These are phyloP conservation scores for Ammospiza caudacuta DNA, from an alignment of 2,113 vertebrate species.

Conservation along the genomic window DNA sequence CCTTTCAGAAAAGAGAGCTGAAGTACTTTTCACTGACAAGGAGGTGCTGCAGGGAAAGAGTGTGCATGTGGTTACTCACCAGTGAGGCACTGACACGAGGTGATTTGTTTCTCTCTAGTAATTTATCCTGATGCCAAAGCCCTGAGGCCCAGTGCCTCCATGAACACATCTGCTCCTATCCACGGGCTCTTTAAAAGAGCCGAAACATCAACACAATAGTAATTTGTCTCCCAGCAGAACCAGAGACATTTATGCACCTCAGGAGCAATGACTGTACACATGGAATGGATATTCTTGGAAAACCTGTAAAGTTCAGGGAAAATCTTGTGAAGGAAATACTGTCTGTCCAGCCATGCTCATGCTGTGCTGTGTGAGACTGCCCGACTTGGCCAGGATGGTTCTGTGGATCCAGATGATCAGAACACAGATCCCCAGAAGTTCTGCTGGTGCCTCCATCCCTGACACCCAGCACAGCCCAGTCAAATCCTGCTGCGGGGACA, in stretches of 20 bases:
- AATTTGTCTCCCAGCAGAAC: background rate
- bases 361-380: background rate
- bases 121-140: conserved; percentile 7
- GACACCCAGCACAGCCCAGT: background rate
- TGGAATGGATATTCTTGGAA: conserved; percentile 11
- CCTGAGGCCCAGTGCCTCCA: background rate
- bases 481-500: background rate
- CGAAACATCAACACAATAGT: background rate
- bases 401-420: background rate
- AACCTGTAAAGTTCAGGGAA: background rate
- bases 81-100: background rate
- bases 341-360: background rate
- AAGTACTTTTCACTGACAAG: background rate
- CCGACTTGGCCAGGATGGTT: background rate
- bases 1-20: background rate
- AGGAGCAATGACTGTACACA: background rate
- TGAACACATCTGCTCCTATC: background rate
- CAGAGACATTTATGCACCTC: conserved; percentile 20
- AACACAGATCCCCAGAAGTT: background rate
- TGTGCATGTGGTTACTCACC: background rate
- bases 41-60: background rate
- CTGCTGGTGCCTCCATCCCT: background rate
- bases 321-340: background rate
- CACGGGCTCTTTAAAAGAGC: background rate
- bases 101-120: background rate